Base-by-base conservation (phyloP, 2,888 invertebrate species). In the Aradus depressus region DNA sequence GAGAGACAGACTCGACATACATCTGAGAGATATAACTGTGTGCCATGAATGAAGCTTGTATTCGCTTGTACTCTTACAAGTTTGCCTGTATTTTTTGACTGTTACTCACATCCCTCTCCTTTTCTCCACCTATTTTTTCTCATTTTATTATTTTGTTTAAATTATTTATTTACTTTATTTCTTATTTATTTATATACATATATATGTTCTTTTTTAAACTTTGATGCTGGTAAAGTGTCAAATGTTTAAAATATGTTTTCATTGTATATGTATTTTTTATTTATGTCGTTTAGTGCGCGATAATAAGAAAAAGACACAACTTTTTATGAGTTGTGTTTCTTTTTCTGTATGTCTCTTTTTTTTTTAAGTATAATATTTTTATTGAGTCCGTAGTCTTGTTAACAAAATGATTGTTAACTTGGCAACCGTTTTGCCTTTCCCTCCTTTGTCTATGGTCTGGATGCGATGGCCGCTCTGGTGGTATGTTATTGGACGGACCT, bases 351-450 rank as follows among this genome's bases (percentile, higher is more conserved):
- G 32, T 23, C 31, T 47, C 44, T 50, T 38, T 48, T 35, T 41
- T 19, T 32, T 31, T 50, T 54, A 44, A 43, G 49, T 51, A 44
- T 47, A 50, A 54, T 39, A 48, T 42, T 54, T 54, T 54, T 54
- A 26, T 55, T 48, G 55, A 53, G 50, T 45, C 55, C 55, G 55
- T 55, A 53, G 50, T 47, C 45, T 53, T 56, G 57, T 59, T 55
- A 56, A 59, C 67, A 67, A 67, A 49, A 31, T 39, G 38, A 38
- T 70, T 67, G 70, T 68, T 75, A 74, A 75, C 74, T 73, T 74
- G 75, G 75, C 75, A 75, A 75, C 74, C 74, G 71, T 72, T 74
- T 75, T 74, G 75, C 75, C 73, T 75, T 73, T 74, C 73, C 70
- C 71, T 70, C 70, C 73, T 75, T 72, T 75, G 74, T 75, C 74